phyloP scores from a whole-genome alignment of 2,888 invertebrate genomes.

The Drosophila mayaguana region DNA sequence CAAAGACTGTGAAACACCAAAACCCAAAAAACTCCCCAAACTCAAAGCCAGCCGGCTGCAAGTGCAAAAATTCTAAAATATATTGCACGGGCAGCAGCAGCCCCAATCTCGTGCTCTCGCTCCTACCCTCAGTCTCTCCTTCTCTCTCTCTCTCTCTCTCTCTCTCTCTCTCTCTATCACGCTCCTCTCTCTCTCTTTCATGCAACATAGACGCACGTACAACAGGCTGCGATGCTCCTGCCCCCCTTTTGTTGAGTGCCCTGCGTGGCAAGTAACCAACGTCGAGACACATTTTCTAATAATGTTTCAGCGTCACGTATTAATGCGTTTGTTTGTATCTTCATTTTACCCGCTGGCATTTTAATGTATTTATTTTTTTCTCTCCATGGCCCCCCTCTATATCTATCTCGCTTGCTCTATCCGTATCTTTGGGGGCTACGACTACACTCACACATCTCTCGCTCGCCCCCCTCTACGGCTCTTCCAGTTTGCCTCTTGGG shows the following conservation, averaged over 20 bases:
- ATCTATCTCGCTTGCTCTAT: slow-evolving; percentile 6
- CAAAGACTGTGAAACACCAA: slow-evolving; percentile 27
- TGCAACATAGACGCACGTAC: slow-evolving; percentile 68
- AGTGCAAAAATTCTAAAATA: slow-evolving; percentile 74
- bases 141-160: neutral
- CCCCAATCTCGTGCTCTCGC: neutral
- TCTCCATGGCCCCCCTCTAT: slow-evolving; percentile 3
- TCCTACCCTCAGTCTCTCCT: neutral
- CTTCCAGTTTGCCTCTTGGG: slow-evolving; percentile 33
- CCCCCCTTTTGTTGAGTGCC: slow-evolving; percentile 19
- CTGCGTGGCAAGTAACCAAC: slow-evolving; percentile 62
- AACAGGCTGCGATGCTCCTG: slow-evolving; percentile 2
- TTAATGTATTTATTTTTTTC: slow-evolving; percentile 82
- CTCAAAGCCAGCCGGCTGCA: slow-evolving; percentile 30
- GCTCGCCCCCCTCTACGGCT: neutral
- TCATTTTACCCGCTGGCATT: slow-evolving; percentile 83
- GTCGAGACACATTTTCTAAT: slow-evolving; percentile 82
- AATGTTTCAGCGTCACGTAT: slow-evolving; percentile 82
- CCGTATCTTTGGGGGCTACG: slow-evolving; percentile 11
- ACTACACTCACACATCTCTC: slow-evolving; percentile 1
- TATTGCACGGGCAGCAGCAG: slow-evolving; percentile 59
- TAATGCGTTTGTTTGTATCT: slow-evolving; percentile 84
- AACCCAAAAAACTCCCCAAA: slow-evolving; percentile 17
- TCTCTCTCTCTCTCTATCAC: neutral
- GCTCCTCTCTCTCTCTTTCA: neutral